Evolutionary conservation across 35 echinoderm and acorn worm genomes (phyloP), one percentile per base, ranked within the genome.

Genomic region (Apostichopus japonicus): DNA sequence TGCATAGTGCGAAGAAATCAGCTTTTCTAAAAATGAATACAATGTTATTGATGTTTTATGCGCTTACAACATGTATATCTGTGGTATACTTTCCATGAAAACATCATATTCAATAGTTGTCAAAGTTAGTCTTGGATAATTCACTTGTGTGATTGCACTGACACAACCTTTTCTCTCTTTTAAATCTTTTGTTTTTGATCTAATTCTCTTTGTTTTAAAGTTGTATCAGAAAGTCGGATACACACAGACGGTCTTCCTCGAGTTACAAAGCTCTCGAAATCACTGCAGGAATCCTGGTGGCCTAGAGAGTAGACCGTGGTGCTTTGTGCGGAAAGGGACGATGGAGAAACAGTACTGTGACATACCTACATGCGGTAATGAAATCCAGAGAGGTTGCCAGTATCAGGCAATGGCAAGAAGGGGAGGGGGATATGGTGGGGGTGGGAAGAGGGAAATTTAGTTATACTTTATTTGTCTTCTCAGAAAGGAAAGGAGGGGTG

Each of bases 221-320:
- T 67, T 67, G 63, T 67, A 67, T 67, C 63, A 9, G 19, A 19
- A 67, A 13, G 25, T 51, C 5, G 65, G 72, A 8, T 77, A 54
- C 13, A 16, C 33, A 5, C 65, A 23, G n/a, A n/a, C 19, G 16
- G 90, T 94, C 9, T 94, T 86, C 79, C 92, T 92, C 55, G 87
- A 94, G 80, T 62, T 96, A 13, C 14, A 4, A 22, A 92, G 94
- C 83, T 82, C 92, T 56, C 86, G 77, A 24, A 96, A 96, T 58
- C 87, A 78, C 56, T 96, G 95, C 67, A 52, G 95, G 5, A 96
- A 96, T 44, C 95, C 95, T 22, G 92, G 83, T 24, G 95, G 89
- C 11, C 23, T 70, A 59, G 54, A 84, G 9, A 10, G 75, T 6
- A 77, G 82, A 65, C 95, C 92, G 6, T 93, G 95, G 88, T 96